Evolutionary conservation across 2,797 vertebrate species (phyloP).

Genomic region (Clamator glandarius): DNA sequence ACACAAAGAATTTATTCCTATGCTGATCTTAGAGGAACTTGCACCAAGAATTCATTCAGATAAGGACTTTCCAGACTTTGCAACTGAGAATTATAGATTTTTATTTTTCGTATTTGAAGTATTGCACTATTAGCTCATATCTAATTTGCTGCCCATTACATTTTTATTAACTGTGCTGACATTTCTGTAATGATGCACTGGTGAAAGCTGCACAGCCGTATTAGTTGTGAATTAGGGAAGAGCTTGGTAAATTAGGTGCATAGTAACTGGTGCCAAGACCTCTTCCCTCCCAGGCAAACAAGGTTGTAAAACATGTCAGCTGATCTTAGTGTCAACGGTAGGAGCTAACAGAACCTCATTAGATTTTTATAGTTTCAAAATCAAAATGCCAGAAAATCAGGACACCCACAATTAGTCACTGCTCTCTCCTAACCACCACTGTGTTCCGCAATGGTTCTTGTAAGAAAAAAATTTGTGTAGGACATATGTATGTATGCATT

Average conservation of each 20-base stretch:
- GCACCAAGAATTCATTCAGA: background rate
- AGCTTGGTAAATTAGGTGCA: background rate
- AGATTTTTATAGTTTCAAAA: conserved; percentile 30
- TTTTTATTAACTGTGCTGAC: conserved; percentile 17
- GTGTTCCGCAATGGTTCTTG: background rate
- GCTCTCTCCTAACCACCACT: background rate
- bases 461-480: background rate
- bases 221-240: conserved; percentile 30
- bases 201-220: background rate
- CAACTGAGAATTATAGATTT: background rate
- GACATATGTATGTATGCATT: background rate
- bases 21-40: background rate
- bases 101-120: background rate
- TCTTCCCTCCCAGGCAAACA: conserved; percentile 7
- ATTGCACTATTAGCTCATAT: background rate
- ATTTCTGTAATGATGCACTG: conserved; percentile 6
- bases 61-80: background rate
- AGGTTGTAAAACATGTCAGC: background rate
- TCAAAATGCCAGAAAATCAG: conserved; percentile 36
- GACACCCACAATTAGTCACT: background rate
- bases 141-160: background rate
- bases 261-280: conserved; percentile 6
- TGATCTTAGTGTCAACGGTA: background rate
- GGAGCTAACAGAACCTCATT: conserved; percentile 24
- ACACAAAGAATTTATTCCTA: background rate